Evolutionary conservation across 2,888 invertebrate genomes (phyloP).

Genomic region (Apotomis turbidana): DNA sequence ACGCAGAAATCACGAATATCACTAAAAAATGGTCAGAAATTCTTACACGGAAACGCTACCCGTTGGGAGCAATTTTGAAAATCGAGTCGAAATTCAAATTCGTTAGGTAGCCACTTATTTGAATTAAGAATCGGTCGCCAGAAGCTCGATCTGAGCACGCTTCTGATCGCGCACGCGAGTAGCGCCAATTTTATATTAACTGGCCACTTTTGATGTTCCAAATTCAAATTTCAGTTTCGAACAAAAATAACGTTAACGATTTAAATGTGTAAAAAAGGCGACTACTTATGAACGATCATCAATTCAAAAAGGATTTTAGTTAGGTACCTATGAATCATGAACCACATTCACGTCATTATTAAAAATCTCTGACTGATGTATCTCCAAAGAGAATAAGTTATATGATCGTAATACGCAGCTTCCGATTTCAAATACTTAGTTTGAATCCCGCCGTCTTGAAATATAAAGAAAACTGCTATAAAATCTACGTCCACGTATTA

Average conservation of each 20-base stretch:
- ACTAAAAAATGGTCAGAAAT: constrained; percentile 45
- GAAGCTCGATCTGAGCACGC: constrained; percentile 68
- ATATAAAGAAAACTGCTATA: neutral
- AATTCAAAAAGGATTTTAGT: too few species aligned
- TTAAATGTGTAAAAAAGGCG: neutral
- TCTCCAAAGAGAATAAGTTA: too few species aligned
- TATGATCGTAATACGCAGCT: too few species aligned
- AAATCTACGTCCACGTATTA: constrained; percentile 17
- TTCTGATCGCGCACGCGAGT: constrained; percentile 56
- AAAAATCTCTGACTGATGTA: too few species aligned
- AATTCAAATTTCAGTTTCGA: constrained; percentile 34
- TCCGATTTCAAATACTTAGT: neutral
- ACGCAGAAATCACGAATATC: neutral
- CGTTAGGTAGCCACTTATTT: constrained; percentile 36
- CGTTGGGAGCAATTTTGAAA: constrained; percentile 23
- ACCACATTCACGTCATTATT: too few species aligned
- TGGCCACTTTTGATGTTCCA: constrained; percentile 31
- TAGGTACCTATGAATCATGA: too few species aligned
- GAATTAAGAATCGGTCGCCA: constrained; percentile 56
- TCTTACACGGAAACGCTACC: constrained; percentile 69
- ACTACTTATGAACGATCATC: neutral
- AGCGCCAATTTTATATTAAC: constrained; percentile 31
- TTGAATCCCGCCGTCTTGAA: neutral
- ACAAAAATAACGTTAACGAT: neutral
- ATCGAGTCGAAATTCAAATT: constrained; percentile 47